Evolutionary conservation across 1,140 invertebrate species (phyloP), one percentile per base, ranked within the genome.

Genomic region (Schlechtendalia chinensis): DNA sequence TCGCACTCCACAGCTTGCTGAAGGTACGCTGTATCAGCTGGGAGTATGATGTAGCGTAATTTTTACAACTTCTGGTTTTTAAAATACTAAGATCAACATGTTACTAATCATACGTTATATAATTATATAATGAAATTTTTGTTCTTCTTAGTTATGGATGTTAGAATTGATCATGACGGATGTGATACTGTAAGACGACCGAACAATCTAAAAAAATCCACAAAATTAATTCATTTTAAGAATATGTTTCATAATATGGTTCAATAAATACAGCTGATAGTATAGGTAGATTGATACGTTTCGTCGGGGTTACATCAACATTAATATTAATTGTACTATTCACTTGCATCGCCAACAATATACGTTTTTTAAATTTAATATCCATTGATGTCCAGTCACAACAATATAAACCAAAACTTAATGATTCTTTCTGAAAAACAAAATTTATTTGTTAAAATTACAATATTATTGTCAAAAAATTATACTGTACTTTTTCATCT

Each of bases 131-230:
- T n/a, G n/a, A n/a, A n/a, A n/a, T n/a, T n/a, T n/a, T n/a, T n/a
- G n/a, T n/a, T n/a, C n/a, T n/a, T n/a, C n/a, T n/a, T n/a, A n/a
- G n/a, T n/a, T n/a, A n/a, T 67, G 10, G 19, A 39, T 67, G 8
- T 71, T 53, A 17, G 45, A 53, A 17, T 71, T 71, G 14, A 71
- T 71, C 27, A 71, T 27, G 17, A 71, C 67, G 10, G 47, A 71
- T 27, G 67, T 71, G 12, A 29, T 27, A 2, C 22, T 71, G n/a
- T 71, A 71, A 32, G 67, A 71, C 1, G 45, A 19, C 19, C 45
- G 47, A 19, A 53, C 8, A 27, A 71, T 71, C 47, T 71, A 24
- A 71, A 71, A 67, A 67, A 71, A 39, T n/a, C 47, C 22, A 71
- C 50, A 24, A 2, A 17, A 71, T 71, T 17, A 27, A n/a, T 71